These are phyloP conservation scores for Oreochromis mossambicus DNA, from an alignment of 2,797 vertebrate species.

Conservation along the genomic window DNA sequence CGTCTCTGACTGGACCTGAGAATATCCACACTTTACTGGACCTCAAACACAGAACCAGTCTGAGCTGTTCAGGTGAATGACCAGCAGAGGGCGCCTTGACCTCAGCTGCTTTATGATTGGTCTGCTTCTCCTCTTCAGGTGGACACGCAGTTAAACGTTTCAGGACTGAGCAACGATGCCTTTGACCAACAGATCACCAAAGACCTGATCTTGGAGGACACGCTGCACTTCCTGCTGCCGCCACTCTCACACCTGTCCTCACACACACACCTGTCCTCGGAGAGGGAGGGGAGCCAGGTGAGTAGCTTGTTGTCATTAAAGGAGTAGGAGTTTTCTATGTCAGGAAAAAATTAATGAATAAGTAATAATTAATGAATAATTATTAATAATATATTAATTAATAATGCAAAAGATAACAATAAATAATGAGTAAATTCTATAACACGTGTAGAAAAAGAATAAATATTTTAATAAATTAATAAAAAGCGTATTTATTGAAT, in stretches of 20 bases:
- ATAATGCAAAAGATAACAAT: not conserved
- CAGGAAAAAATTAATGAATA: not conserved
- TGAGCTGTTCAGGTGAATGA: not conserved
- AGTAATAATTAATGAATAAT: not conserved
- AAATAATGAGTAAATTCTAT: not conserved
- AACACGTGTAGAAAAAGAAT: not conserved
- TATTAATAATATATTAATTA: too few species aligned
- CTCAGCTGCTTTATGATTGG: not conserved
- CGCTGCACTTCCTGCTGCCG: slow-evolving; percentile 81
- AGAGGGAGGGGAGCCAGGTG: not conserved
- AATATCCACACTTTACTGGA: not conserved
- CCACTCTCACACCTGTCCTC: slow-evolving; percentile 49
- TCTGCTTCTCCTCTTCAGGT: slow-evolving; percentile 70
- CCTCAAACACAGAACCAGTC: not conserved
- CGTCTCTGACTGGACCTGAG: not conserved
- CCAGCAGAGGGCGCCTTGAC: slow-evolving; percentile 33
- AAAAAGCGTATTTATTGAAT: not conserved
- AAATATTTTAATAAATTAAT: not conserved
- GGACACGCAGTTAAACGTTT: slow-evolving; percentile 78
- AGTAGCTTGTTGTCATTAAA: not conserved
- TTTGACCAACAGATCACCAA: slow-evolving; percentile 81
- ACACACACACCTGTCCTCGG: not conserved
- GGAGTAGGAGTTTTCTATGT: not conserved
- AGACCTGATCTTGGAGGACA: slow-evolving; percentile 85
- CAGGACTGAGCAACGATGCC: slow-evolving; percentile 60